phyloP scores from a whole-genome alignment of 2,113 vertebrate species.

The Scopus umbretta region DNA sequence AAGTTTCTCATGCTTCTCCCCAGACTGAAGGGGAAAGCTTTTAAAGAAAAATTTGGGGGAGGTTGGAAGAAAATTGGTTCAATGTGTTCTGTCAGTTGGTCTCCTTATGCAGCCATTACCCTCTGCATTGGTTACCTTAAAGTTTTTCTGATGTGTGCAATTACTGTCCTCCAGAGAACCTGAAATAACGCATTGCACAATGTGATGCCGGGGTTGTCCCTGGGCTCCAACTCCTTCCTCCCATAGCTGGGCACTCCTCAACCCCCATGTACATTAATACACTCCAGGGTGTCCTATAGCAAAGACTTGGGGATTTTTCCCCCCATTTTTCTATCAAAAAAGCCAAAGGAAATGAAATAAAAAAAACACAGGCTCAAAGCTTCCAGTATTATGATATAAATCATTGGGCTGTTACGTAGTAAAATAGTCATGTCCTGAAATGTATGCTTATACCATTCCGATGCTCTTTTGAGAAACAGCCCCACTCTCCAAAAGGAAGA shows the following conservation, averaged over 20 bases:
- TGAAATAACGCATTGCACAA: background rate
- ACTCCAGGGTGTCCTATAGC: background rate
- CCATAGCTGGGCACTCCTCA: background rate
- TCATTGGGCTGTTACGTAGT: background rate
- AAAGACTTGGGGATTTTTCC: background rate
- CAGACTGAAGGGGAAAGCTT: background rate
- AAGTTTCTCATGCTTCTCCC: background rate
- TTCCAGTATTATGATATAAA: background rate
- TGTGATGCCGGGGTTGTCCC: background rate
- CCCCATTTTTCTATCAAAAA: background rate
- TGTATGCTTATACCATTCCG: background rate
- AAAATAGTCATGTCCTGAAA: background rate
- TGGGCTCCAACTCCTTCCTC: background rate
- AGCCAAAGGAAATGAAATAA: background rate
- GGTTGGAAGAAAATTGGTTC: constrained; percentile 35
- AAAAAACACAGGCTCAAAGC: background rate
- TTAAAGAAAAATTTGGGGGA: background rate
- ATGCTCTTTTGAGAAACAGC: background rate
- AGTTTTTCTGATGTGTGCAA: background rate
- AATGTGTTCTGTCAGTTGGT: constrained; percentile 23
- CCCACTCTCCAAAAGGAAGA: background rate
- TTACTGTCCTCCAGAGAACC: background rate
- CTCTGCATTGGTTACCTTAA: background rate
- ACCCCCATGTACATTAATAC: background rate
- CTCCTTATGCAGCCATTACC: constrained; percentile 10